Percentiles rank a stretch among this genome's conserved stretches.
phyloP scores from a whole-genome alignment of 2,888 invertebrate species.

The Coelopa pilipes region DNA sequence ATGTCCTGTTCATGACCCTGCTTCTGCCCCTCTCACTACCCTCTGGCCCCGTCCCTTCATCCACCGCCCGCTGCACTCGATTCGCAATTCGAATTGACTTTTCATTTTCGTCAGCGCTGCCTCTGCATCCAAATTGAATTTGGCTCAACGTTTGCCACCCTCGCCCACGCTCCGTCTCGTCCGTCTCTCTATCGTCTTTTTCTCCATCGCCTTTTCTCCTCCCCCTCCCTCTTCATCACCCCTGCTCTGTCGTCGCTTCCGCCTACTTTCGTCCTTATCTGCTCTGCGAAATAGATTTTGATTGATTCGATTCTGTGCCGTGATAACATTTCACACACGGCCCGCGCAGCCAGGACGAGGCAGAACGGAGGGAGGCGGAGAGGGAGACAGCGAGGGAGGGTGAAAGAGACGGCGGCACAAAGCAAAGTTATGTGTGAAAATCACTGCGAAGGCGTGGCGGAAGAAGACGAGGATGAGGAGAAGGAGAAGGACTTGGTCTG shows the following conservation, averaged over 20 bases:
- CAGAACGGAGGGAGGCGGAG: background rate
- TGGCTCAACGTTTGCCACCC: conserved; percentile 38
- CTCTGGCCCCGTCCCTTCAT: background rate
- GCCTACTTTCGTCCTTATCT: background rate
- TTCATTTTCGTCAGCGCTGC: conserved; percentile 14
- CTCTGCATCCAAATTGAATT: conserved; percentile 54
- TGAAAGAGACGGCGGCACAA: background rate
- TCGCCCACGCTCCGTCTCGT: no score
- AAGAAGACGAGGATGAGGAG: background rate
- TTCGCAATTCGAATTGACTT: conserved; percentile 19
- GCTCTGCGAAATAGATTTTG: conserved; percentile 57
- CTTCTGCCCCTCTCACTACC: no score
- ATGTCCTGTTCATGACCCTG: no score
- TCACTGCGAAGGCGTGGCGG: background rate
- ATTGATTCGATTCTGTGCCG: conserved; percentile 62
- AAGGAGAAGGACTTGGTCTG: background rate
- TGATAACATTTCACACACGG: conserved; percentile 50
- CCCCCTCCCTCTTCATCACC: no score
- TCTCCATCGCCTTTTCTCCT: no score
- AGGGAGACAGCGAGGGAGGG: background rate
- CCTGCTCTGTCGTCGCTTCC: no score
- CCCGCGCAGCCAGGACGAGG: background rate
- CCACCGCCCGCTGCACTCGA: background rate
- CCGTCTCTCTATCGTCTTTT: no score
- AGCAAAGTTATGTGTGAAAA: conserved; percentile 5